These are phyloP conservation scores for Hippocampus barbouri DNA, from an alignment of 2,113 vertebrate species.

Conservation along the genomic window DNA sequence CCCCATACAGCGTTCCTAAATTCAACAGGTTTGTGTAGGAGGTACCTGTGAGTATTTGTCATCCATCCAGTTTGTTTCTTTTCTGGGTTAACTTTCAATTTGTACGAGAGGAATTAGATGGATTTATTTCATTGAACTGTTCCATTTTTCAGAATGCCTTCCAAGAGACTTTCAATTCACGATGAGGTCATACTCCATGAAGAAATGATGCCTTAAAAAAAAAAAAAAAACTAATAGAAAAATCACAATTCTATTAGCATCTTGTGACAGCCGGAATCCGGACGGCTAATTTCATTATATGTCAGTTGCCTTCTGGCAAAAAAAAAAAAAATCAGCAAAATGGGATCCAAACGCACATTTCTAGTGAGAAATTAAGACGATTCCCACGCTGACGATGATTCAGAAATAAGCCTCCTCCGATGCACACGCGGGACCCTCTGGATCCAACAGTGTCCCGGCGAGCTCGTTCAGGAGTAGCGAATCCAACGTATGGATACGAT, in stretches of 20 bases:
- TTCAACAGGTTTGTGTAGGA: too few species aligned
- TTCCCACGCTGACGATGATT: background rate
- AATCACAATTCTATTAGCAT: background rate
- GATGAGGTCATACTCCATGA: background rate
- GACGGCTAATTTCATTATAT: constrained; percentile 1
- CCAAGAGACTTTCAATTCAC: background rate
- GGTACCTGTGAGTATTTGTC: too few species aligned
- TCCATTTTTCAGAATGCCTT: background rate
- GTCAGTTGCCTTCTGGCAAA: background rate
- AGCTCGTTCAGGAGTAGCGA: background rate
- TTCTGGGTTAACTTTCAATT: too few species aligned
- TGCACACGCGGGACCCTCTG: constrained; percentile 6
- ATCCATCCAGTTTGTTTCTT: too few species aligned
- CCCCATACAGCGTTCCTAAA: too few species aligned
- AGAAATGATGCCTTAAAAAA: background rate
- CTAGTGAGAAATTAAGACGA: background rate
- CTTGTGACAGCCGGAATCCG: constrained; percentile 1
- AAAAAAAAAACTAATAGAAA: background rate
- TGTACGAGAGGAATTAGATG: background rate
- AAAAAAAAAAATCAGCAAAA: background rate
- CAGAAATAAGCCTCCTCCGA: constrained; percentile 15
- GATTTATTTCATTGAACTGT: background rate
- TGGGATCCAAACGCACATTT: background rate
- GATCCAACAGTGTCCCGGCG: constrained; percentile 3
- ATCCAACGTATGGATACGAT: background rate